These are phyloP conservation scores for Halcyon chelicuti DNA, from an alignment of 2,797 vertebrate genomes.

Conservation along the genomic window DNA sequence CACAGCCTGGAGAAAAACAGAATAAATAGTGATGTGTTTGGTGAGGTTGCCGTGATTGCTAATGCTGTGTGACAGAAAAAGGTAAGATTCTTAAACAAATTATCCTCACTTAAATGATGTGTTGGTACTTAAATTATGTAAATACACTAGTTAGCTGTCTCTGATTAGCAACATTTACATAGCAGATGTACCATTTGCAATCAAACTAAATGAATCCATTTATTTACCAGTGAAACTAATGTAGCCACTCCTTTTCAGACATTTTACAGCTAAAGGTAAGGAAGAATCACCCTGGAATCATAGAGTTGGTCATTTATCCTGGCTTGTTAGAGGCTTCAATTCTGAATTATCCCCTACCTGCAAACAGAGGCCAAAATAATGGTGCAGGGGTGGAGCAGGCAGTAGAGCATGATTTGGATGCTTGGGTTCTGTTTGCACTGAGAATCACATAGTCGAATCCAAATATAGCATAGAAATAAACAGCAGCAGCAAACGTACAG, in stretches of 20 bases:
- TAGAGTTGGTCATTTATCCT: neutral
- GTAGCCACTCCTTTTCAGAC: neutral
- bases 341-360: neutral
- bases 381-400: rapidly evolving
- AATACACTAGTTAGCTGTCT: neutral
- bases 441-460: neutral
- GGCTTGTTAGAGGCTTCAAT: neutral
- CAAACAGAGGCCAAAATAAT: neutral
- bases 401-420: neutral
- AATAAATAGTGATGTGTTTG: neutral
- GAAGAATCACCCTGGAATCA: neutral
- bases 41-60: neutral
- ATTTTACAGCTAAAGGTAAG: neutral
- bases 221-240: neutral
- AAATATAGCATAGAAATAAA: too few relatives aligned
- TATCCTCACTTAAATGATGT: neutral
- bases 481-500: neutral
- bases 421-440: neutral
- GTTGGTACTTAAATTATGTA: neutral
- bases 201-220: neutral
- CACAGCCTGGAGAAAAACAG: neutral
- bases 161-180: neutral
- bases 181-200: neutral
- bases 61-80: neutral
- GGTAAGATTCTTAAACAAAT: neutral